Evolutionary conservation across 2,113 vertebrate genomes (phyloP), one percentile per base, ranked within the genome.

Genomic region (Hippocampus guttulatus): DNA sequence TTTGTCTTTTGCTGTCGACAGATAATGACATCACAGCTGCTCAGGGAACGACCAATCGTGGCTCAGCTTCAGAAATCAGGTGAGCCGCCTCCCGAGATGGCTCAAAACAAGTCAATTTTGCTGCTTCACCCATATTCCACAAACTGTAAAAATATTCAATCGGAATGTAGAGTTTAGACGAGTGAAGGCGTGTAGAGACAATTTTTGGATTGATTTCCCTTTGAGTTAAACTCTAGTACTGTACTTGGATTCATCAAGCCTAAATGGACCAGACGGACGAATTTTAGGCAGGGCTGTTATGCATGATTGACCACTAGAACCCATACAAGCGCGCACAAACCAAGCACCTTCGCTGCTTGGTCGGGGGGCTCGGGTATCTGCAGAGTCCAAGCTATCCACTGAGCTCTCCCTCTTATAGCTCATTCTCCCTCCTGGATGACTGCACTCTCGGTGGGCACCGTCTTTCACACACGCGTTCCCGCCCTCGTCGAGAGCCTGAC

Each of bases 311-410:
- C 40, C 21, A 43, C 21, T 30, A 33, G 0, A 16, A 12, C 14
- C 27, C 7, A 33, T 30, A 8, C 7, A 16, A 58, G 20, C 2
- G 2, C 30, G 2, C 10, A 76, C 3, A 20, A 25, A 5, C 15
- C 16, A 41, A 41, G 68, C 84, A 96, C 96, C 95, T 92, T 97
- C 96, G 77, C 92, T 92, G 61, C 89, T 91, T 27, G 88, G 92
- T 78, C 89, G 92, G 33, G 93, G 61, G 0, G 91, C 91, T 11
- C 84, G 81, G 2, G 92, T 93, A 58, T 94, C 94, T 73, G 92
- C 75, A 1, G 93, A 95, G 52, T 95, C 94, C 23, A 93, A 79
- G 80, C 93, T 93, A 67, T 96, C 94, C 0, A 93, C 92, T 0
- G 95, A 96, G 78, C 93, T 92, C 70, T 92, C 93, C 83, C 93